Evolutionary conservation across 2,113 vertebrate species (phyloP), one percentile per base, ranked within the genome.

Genomic region (Cololabis saira): DNA sequence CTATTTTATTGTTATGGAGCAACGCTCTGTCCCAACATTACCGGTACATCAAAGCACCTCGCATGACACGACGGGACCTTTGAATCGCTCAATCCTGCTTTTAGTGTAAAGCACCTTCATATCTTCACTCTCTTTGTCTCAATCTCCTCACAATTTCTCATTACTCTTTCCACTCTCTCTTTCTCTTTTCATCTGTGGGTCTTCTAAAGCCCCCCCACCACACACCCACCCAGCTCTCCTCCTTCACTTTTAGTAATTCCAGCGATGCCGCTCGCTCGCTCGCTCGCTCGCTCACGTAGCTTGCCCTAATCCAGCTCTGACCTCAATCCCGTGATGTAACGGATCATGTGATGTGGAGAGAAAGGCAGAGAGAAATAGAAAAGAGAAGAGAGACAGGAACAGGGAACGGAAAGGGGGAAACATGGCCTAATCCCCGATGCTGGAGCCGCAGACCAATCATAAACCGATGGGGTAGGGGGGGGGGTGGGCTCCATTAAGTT

Each of bases 301-400:
- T 77, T 71, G 12, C 71, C 80, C 83, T 94, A 94, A 94, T 94
- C 93, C 92, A 87, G 87, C 65, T 33, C 82, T 87, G 87, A 89
- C 87, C 88, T 86, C 87, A 90, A 90, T 89, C 88, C 84, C 67
- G 70, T 90, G 90, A 91, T 90, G 89, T 89, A 91, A 91, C 76
- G 63, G 78, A 84, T 86, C 89, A 90, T 89, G 88, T 91, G 87
- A 90, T 67, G 62, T 10, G 14, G 61, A 30, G 73, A 76, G 74
- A 74, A 64, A 78, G 55, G 57, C 60, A 67, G 71, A 61, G 74
- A 65, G 45, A 59, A 54, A 69, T 37, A 62, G 71, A 79, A 60
- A 61, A 55, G 58, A 67, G 55, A 40, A 72, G 62, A 53, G 55
- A 73, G 67, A 57, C 66, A 61, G 57, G 41, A 71, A 71, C 27